Evolutionary conservation across 2,888 invertebrate species (phyloP), one percentile per base, ranked within the genome.

Genomic region (Halictus quadricinctus): DNA sequence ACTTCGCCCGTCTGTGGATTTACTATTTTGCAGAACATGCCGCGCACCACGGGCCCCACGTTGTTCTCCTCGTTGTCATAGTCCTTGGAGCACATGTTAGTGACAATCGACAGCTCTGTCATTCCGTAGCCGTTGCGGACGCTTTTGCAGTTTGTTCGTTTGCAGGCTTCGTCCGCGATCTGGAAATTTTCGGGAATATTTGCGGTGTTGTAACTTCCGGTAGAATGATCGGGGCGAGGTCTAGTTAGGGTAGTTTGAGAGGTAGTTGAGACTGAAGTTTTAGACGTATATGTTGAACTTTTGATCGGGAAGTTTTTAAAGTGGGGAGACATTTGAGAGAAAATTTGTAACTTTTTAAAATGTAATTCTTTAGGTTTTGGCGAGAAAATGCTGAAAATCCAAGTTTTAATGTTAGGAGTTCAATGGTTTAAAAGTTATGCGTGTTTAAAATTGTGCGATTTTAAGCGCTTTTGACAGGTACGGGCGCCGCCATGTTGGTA

Each of bases 71-170:
- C n/a, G 92, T 91, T 18, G 90, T 90, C 41, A 93, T 93, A 3
- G 91, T 95, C 87, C 95, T 95, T 70, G 2, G n/a, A 21, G 10
- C 95, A 93, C 18, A 96, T 36, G 1, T 95, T 93, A 72, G 95
- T 95, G 25, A 95, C 95, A 90, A 97, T 95, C 0, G 97, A 97
- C 29, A 96, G 96, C 94, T 98, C 98, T 5, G 97, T 98, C 94
- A 98, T 96, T 0, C 98, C 98, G 92, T 97, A 98, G 7, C 96
- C 97, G 94, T 97, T 97, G 41, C 96, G 96, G 76, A 97, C 95
- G 72, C 93, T 94, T 60, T 95, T 94, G 36, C 96, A 93, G 10
- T 95, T 95, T 50, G 94, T 87, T 18, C 96, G 96, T 87, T 95
- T 91, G 58, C 95, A 95, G 0, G 80, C 83, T 8, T 77, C 64